Percentiles rank a stretch among this genome's conserved stretches.
These are phyloP conservation scores for Eledone cirrhosa DNA, from an alignment of 2,888 invertebrate genomes.

Conservation along the genomic window DNA sequence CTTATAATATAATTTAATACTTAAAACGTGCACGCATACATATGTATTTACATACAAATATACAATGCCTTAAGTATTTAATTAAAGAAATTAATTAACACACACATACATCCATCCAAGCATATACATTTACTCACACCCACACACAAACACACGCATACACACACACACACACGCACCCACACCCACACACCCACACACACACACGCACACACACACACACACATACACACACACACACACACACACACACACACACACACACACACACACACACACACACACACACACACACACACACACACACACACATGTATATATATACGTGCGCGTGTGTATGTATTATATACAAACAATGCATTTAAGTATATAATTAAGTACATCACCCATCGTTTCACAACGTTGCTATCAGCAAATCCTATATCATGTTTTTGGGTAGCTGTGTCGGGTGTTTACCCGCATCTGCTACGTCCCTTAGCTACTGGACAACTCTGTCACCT, in stretches of 20 bases:
- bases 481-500: conserved; percentile 2
- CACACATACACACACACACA: not conserved
- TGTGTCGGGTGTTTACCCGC: conserved; percentile 14
- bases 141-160: no score
- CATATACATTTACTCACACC: no score
- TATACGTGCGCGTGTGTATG: not conserved
- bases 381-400: no score
- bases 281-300: not conserved
- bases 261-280: not conserved
- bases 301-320: not conserved
- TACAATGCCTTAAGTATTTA: no score
- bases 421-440: conserved; percentile 11
- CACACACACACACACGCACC: no score
- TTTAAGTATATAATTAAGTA: no score
- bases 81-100: no score
- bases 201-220: not conserved
- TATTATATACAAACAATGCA: not conserved
- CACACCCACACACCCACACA: not conserved
- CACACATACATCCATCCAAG: no score
- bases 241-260: not conserved
- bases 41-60: no score
- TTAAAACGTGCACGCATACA: no score
- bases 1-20: no score
- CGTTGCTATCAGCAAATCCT: no score
- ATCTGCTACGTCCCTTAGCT: conserved; percentile 11